Base-by-base conservation (phyloP, 1,140 invertebrate species). In the Procambarus clarkii region DNA sequence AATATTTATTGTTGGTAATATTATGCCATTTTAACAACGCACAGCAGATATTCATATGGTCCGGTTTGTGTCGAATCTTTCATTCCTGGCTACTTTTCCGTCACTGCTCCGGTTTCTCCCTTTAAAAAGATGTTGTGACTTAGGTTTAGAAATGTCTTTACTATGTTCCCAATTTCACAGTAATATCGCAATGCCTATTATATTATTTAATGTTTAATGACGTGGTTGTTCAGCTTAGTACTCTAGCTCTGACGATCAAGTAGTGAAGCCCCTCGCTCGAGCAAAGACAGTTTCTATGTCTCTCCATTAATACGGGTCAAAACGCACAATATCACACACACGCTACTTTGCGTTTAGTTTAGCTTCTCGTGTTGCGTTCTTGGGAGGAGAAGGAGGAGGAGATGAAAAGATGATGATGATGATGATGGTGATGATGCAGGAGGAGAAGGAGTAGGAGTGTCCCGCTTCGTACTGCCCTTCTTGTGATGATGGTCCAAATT, bases 141-240 rank as follows among this genome's bases (percentile, higher is more conserved):
- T 91, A 91, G 88, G 88, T 91, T 91, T 91, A 91, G 88, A 91
- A 85, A 91, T 85, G 88, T 91, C 88, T 91, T 91, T 91, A 91
- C 74, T 91, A 91, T 91, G 88, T 91, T 91, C 82, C 88, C 88
- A 83, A 83, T 89, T 89, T 89, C 87, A 89, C 87, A 89, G 87
- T 89, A 89, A 89, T 89, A 89, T 89, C 74, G 87, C 87, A 89
- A 89, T 91, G 88, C 82, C 88, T 91, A 91, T 85, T 91, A 89
- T 89, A 91, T 91, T 91, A 91, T 91, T 91, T 91, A 91, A 91
- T 91, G 88, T 91, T 91, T 91, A 91, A 91, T 91, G 71, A 84
- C 74, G 88, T 91, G 88, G 88, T 91, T 91, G 88, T 91, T 85
- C 82, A 85, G 83, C 88, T 91, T 91, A 91, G 88, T 91, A 91